phyloP scores from a whole-genome alignment of 2,113 vertebrate genomes.

The Pterocles orientalis region DNA sequence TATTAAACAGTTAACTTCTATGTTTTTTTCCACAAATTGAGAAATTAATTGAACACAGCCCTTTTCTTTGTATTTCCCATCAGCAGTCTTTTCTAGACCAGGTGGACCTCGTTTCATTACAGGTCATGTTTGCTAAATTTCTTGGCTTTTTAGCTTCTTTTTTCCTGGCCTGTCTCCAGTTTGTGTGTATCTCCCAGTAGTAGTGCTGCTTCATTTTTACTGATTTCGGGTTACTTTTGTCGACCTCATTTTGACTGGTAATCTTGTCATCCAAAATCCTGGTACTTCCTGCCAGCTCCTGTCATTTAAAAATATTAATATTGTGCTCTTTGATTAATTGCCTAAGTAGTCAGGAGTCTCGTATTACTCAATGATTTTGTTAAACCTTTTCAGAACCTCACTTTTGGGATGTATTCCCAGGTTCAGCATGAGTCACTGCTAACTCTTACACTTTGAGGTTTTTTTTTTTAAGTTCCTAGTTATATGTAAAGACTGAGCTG shows the following conservation, averaged over 20 bases:
- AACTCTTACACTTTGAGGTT: background rate
- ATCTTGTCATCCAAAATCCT: fast-evolving
- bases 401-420: background rate
- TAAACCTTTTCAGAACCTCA: background rate
- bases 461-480: background rate
- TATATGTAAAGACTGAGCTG: background rate
- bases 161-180: background rate
- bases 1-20: background rate
- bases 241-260: background rate
- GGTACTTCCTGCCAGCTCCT: background rate
- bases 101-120: background rate
- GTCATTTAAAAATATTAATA: background rate
- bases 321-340: background rate
- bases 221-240: background rate
- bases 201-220: background rate
- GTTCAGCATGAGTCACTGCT: background rate
- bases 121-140: background rate
- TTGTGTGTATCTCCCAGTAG: background rate
- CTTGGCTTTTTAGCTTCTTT: background rate
- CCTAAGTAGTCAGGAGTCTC: background rate
- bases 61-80: background rate
- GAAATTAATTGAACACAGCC: background rate
- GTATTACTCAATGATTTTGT: background rate
- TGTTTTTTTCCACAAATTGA: background rate
- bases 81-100: background rate